Evolutionary conservation across 2,888 invertebrate species (phyloP), one percentile per base, ranked within the genome.

Genomic region (Sarcophaga variegata): DNA sequence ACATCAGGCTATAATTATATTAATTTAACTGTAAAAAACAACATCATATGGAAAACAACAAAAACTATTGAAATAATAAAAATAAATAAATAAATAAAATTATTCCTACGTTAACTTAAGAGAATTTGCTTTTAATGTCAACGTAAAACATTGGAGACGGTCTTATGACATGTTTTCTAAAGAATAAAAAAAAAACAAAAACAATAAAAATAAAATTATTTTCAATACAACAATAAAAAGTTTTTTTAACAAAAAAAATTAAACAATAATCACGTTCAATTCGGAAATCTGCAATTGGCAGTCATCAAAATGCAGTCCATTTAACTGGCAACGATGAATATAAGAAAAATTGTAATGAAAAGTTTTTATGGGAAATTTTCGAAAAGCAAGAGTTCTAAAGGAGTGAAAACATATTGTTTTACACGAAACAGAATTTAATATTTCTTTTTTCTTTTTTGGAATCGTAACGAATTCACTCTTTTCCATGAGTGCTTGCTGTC

Each of bases 1-100:
- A 78, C 85, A 81, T 81, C 66, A 69, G 67, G 47, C 71, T 69
- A 69, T 81, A 85, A 81, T 86, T 83, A 79, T 71, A 86, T 75
- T 63, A 74, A 64, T 82, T 79, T 75, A 79, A 86, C 76, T 83
- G 71, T 80, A 80, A 79, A 62, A 80, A 79, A 62, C 71, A 82
- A 82, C 79, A 66, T 81, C 85, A 85, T 45, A 69, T 75, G 59
- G 54, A 75, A 59, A 69, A 66, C 20, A n/a, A 64, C 45, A 77
- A 82, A 20, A 60, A 78, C 17, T 17, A 14, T 10, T 17, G 2
- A 54, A 54, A 12, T 4, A 54, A 54, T 8, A 54, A 17, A 49
- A 49, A 49, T 14, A n/a, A n/a, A n/a, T n/a, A n/a, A n/a, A n/a
- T n/a, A 12, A 14, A 54, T 4, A 14, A 54, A 54, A 49, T 49